A percentile compares a stretch with the other conserved stretches of the same genome.
phyloP scores from a whole-genome alignment of 2,797 vertebrate species.

The Anisognathus igniventris region DNA sequence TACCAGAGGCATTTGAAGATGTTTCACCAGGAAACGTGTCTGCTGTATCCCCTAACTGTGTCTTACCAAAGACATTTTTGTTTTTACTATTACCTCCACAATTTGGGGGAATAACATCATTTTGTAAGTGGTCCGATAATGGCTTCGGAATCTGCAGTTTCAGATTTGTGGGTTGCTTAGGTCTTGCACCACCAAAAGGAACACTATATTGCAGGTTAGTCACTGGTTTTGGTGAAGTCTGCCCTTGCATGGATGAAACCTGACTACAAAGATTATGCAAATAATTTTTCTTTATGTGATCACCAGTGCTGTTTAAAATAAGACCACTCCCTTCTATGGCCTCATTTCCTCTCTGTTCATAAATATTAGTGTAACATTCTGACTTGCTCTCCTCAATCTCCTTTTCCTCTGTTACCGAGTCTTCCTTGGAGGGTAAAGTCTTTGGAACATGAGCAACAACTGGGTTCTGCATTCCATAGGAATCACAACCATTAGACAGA shows the following conservation, averaged over 20 bases:
- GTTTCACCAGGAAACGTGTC: slow-evolving; percentile 64
- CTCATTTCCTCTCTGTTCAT: slow-evolving; percentile 82
- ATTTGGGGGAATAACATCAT: slow-evolving; percentile 79
- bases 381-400: slow-evolving; percentile 92
- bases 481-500: slow-evolving; percentile 78
- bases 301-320: slow-evolving; percentile 79
- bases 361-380: slow-evolving; percentile 80
- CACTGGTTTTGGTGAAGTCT: slow-evolving; percentile 72
- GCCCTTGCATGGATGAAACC: slow-evolving; percentile 70
- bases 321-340: slow-evolving; percentile 69
- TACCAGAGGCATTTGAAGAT: slow-evolving; percentile 63
- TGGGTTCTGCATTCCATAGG: slow-evolving; percentile 81
- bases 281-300: slow-evolving; percentile 78
- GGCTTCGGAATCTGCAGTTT: slow-evolving; percentile 94
- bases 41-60: slow-evolving; percentile 68
- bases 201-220: slow-evolving; percentile 84
- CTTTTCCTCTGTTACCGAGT: slow-evolving; percentile 96
- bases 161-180: slow-evolving; percentile 93
- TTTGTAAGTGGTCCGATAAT: slow-evolving; percentile 86
- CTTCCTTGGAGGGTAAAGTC: slow-evolving; percentile 89
- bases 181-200: slow-evolving; percentile 92
- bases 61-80: slow-evolving; percentile 84
- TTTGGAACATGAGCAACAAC: slow-evolving; percentile 78
- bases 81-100: slow-evolving; percentile 83
- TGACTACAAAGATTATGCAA: slow-evolving; percentile 77